phyloP scores from a whole-genome alignment of 1,140 invertebrate species.

The Papilio machaon region DNA sequence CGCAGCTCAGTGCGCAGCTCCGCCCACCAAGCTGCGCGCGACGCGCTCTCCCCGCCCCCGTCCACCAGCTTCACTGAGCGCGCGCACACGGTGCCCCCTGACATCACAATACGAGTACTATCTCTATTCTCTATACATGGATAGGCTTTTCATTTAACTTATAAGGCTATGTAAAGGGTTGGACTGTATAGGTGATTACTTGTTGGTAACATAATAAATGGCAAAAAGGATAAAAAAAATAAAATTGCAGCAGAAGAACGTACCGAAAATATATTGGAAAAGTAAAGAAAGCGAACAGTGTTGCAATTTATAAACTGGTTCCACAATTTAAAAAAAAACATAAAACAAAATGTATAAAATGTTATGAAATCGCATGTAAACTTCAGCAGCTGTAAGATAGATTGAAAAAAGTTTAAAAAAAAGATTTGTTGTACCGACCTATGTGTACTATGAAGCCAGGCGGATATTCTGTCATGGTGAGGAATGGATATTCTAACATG shows the following conservation, averaged over 20 bases:
- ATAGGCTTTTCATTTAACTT: no score
- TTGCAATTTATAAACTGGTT: no score
- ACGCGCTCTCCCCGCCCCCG: constrained; percentile 89
- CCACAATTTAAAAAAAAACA: not conserved
- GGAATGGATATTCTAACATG: constrained; percentile 97
- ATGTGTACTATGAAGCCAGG: constrained; percentile 93
- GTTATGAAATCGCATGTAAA: no score
- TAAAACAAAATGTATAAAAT: no score
- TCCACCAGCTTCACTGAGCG: constrained; percentile 82
- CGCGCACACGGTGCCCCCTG: constrained; percentile 72
- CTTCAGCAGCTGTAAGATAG: not conserved
- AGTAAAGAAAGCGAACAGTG: no score
- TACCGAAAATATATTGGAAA: no score
- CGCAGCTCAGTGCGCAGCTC: constrained; percentile 96
- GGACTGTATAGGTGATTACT: no score
- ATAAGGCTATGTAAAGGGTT: no score
- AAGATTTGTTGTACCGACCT: constrained; percentile 83
- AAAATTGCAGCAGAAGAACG: no score
- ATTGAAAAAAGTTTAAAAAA: constrained; percentile 2
- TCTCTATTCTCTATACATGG: no score
- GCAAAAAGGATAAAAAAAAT: no score
- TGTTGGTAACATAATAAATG: no score
- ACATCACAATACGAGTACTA: not conserved
- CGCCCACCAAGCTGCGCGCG: constrained; percentile 97
- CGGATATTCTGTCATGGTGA: constrained; percentile 96